Conservation (phyloP, 2,797 vertebrate genomes). For the Hippopotamyrus pictus region DNA sequence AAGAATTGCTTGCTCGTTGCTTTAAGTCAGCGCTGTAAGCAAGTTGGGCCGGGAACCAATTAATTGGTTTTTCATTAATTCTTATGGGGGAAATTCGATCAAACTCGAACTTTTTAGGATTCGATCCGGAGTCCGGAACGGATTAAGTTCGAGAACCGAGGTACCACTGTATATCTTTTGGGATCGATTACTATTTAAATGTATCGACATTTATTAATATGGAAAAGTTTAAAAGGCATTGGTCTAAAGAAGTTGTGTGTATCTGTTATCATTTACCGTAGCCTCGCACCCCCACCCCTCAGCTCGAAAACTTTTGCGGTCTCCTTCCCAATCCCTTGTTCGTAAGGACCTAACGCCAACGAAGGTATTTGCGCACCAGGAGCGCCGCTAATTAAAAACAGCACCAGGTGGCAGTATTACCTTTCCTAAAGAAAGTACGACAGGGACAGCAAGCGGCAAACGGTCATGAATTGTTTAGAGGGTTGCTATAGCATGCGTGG, state of each 20-base stretch:
- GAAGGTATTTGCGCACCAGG: neutral
- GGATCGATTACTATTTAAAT: neutral
- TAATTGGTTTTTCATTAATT: too few species aligned
- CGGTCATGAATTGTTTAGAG: neutral
- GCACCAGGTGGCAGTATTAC: conserved; percentile 38
- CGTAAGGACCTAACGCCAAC: neutral
- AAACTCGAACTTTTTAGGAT: too few species aligned
- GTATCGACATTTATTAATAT: neutral
- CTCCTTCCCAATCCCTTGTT: neutral
- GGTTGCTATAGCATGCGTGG: neutral
- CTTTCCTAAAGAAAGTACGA: conserved; percentile 15
- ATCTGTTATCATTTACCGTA: neutral
- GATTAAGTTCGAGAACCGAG: too few species aligned
- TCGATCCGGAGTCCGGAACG: too few species aligned
- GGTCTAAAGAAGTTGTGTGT: neutral
- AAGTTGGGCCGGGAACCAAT: too few species aligned
- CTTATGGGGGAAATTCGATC: too few species aligned
- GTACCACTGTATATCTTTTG: neutral
- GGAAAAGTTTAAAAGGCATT: neutral
- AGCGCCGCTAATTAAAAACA: conserved; percentile 16
- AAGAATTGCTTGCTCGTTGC: too few species aligned
- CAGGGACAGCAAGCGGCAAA: neutral
- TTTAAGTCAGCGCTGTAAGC: too few species aligned
- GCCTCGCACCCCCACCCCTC: neutral
- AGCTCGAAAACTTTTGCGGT: neutral